Evolutionary conservation across 64 coral and sea anemone genomes (phyloP).

Genomic region (Stichodactyla helianthus): DNA sequence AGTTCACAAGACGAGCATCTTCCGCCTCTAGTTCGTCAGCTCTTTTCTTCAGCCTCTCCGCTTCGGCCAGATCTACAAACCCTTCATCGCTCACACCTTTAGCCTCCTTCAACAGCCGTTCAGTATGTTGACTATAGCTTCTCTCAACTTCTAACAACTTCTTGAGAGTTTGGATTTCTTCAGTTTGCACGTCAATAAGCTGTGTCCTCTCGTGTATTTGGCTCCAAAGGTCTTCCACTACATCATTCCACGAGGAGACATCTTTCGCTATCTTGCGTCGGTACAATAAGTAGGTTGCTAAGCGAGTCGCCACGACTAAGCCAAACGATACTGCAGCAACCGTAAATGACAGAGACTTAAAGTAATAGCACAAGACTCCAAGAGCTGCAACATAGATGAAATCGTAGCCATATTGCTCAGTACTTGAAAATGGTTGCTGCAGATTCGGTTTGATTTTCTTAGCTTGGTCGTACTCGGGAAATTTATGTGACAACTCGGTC

Average conservation of each 20-base stretch:
- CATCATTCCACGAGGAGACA: slow-evolving; percentile 10
- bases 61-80: background rate
- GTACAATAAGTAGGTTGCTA: background rate
- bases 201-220: slow-evolving; percentile 24
- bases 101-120: slow-evolving; percentile 10
- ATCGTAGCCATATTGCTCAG: slow-evolving; percentile 8
- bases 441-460: background rate
- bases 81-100: slow-evolving; percentile 31
- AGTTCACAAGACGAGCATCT: background rate
- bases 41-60: slow-evolving; percentile 1
- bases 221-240: slow-evolving; percentile 29
- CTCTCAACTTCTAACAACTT: slow-evolving; percentile 47
- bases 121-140: slow-evolving; percentile 25
- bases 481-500: background rate
- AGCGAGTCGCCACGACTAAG: background rate
- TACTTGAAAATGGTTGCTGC: background rate
- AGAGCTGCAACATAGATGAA: background rate
- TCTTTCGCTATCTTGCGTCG: background rate
- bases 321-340: background rate
- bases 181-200: slow-evolving; percentile 39
- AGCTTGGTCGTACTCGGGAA: background rate
- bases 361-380: background rate
- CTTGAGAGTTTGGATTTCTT: slow-evolving; percentile 59
- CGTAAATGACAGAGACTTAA: background rate
- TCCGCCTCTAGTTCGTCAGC: background rate